These are phyloP conservation scores for Hofmannophila pseudospretella DNA, from an alignment of 2,888 invertebrate genomes.

Conservation along the genomic window DNA sequence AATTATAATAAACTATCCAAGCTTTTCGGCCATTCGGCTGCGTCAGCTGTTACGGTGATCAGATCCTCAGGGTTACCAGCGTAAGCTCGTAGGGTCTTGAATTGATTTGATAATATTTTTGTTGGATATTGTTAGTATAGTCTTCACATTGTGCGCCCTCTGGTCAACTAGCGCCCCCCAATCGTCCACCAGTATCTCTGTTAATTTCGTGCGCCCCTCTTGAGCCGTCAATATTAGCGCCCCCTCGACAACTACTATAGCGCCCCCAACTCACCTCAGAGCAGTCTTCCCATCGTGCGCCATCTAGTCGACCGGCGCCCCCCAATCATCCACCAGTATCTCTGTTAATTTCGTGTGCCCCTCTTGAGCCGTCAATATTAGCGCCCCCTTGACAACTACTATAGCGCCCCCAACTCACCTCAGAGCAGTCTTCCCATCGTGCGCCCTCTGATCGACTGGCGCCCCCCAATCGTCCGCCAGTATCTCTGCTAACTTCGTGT, in stretches of 20 bases:
- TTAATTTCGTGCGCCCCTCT: constrained; percentile 84
- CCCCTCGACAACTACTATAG: too few relatives aligned
- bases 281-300: constrained; percentile 95
- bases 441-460: constrained; percentile 90
- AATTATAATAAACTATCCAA: too few relatives aligned
- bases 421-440: constrained; percentile 93
- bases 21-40: too few relatives aligned
- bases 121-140: too few relatives aligned
- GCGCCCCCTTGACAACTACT: constrained; percentile 90
- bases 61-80: too few relatives aligned
- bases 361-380: constrained; percentile 93
- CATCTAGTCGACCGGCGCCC: constrained; percentile 88
- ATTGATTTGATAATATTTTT: too few relatives aligned
- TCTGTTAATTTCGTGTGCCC: constrained; percentile 83
- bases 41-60: too few relatives aligned
- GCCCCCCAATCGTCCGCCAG: constrained; percentile 86
- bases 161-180: constrained; percentile 90
- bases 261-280: constrained; percentile 84
- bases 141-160: constrained; percentile 93
- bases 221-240: constrained; percentile 93
- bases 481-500: constrained; percentile 79
- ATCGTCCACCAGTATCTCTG: constrained; percentile 83
- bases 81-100: too few relatives aligned
- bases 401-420: too few relatives aligned
- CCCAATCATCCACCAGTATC: constrained; percentile 84